A percentile compares a stretch with the other conserved stretches of the same genome.
phyloP scores from a whole-genome alignment of 2,797 vertebrate species.

The Hylomyscus alleni region DNA sequence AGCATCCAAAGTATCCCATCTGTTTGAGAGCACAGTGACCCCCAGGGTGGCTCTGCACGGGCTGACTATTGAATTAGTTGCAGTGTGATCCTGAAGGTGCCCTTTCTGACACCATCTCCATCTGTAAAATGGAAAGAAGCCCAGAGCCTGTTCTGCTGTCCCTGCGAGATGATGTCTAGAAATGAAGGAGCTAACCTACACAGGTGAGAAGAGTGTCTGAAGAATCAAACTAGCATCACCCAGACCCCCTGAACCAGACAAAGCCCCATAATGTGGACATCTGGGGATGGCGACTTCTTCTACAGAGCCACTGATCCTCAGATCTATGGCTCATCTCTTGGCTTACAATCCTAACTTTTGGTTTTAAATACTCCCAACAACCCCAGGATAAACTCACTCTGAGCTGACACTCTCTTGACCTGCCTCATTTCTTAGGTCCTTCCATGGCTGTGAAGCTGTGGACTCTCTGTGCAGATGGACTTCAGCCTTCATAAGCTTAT shows the following conservation, averaged over 20 bases:
- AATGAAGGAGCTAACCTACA: neutral
- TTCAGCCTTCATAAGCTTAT: neutral
- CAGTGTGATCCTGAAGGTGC: neutral
- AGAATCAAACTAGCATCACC: neutral
- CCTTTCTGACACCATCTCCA: neutral
- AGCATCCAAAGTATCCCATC: no score
- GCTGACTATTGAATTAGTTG: neutral
- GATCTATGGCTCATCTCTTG: neutral
- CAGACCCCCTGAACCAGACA: fast-evolving
- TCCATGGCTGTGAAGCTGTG: neutral
- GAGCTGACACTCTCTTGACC: neutral
- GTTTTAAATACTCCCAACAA: neutral
- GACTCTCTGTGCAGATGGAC: neutral
- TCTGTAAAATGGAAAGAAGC: neutral
- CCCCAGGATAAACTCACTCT: neutral
- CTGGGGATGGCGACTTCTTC: fast-evolving
- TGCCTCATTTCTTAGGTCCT: no score
- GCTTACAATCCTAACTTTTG: neutral
- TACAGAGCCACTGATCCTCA: no score
- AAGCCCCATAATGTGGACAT: fast-evolving
- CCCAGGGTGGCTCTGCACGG: no score
- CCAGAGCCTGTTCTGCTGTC: no score
- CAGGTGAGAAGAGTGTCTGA: neutral
- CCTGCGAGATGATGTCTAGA: neutral
- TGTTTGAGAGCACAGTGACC: neutral